phyloP scores from a whole-genome alignment of 2,797 vertebrate genomes.

The Falco columbarius region DNA sequence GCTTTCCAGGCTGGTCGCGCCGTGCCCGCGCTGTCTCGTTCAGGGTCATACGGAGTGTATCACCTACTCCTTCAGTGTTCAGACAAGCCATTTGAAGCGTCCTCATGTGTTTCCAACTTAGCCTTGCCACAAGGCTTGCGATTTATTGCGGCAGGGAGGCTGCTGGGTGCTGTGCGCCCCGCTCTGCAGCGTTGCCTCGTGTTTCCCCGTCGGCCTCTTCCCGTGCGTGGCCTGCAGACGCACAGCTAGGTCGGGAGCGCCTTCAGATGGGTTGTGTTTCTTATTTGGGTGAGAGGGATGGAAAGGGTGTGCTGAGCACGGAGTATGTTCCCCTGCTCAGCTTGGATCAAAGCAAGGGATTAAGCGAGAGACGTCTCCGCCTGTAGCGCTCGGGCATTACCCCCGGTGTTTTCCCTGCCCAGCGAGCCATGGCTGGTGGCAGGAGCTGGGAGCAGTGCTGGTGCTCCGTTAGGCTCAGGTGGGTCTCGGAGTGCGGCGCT shows the following conservation, averaged over 20 bases:
- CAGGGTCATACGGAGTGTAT: not conserved
- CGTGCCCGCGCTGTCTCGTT: fast-evolving
- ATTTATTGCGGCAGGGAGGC: not conserved
- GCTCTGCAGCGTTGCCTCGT: fast-evolving
- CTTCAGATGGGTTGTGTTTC: not conserved
- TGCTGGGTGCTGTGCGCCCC: not conserved
- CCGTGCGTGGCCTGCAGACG: fast-evolving
- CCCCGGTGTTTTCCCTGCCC: not conserved
- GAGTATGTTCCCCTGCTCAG: not conserved
- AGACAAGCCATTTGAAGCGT: not conserved
- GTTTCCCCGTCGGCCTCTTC: not conserved
- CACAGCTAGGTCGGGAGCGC: not conserved
- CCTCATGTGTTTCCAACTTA: not conserved
- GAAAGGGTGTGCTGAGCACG: not conserved
- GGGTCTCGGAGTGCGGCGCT: not conserved
- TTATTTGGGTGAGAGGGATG: not conserved
- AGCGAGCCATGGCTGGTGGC: not conserved
- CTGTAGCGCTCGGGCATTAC: not conserved
- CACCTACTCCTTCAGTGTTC: not conserved
- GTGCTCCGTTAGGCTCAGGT: not conserved
- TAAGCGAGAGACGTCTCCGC: not conserved
- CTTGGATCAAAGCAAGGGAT: not conserved
- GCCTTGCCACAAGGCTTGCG: not conserved
- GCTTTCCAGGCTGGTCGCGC: fast-evolving
- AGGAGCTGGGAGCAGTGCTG: not conserved